Evolutionary conservation across 2,888 invertebrate genomes (phyloP), one percentile per base, ranked within the genome.

Genomic region (Drosophila melanosoma): DNA sequence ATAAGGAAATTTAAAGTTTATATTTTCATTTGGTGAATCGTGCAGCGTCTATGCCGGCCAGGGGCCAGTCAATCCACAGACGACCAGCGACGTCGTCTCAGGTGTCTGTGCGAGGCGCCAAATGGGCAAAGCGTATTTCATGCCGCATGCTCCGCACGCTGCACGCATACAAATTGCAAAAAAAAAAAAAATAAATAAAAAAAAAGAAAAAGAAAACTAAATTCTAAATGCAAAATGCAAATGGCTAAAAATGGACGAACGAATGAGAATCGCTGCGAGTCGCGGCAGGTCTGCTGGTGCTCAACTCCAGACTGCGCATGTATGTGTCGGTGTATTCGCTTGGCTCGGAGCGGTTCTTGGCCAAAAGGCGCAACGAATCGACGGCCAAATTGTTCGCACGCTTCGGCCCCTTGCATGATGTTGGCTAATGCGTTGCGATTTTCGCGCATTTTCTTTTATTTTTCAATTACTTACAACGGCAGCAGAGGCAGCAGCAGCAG

Each of bases 331-430:
- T 45, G 15, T 23, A 15, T 45, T 45, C 20, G 45, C 15, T 68
- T 61, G 23, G 58, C 56, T 64, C 7, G 15, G 17, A 54, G 58
- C 48, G 64, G 51, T 40, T 54, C 63, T 79, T 79, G 74, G 58
- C 67, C 80, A 70, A 82, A 86, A 86, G 85, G 78, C 74, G 81
- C 73, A 78, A 59, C 83, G 85, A 84, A 85, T 87, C 74, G 73
- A 60, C 70, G 73, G 69, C 71, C 79, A 89, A 87, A 86, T 89
- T 89, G 85, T 89, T 86, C 85, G 89, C 85, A 86, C 89, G 89
- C 85, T 89, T 86, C 72, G 74, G 69, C 76, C 74, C 59, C 77
- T 72, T 51, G 58, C 57, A 48, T 68, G 60, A 49, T 59, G 71
- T 76, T 59, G 68, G 69, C 76, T 74, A 87, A 83, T 87, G 86